These are phyloP conservation scores for Peromyscus nudipes DNA, from an alignment of 2,797 vertebrate genomes.

Conservation along the genomic window DNA sequence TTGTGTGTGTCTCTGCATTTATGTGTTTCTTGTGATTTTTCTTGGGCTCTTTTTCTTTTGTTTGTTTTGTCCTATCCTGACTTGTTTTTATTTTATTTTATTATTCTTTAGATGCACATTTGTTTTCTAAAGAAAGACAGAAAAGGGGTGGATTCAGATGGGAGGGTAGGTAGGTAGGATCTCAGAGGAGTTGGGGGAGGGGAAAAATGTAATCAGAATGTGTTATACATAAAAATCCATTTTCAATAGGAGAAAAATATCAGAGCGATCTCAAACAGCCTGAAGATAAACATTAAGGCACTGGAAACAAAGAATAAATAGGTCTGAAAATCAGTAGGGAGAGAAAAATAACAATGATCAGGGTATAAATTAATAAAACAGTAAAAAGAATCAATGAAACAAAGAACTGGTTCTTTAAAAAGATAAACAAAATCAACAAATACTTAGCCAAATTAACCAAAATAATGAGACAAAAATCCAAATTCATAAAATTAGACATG, in stretches of 20 bases:
- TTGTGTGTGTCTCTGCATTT: neutral
- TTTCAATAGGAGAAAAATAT: neutral
- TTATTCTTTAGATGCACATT: neutral
- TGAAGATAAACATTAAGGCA: neutral
- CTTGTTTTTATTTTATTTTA: neutral
- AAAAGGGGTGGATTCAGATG: too few relatives aligned
- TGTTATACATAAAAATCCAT: neutral
- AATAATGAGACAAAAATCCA: neutral
- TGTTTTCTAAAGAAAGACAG: neutral
- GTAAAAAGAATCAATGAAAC: neutral
- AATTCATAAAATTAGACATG: neutral
- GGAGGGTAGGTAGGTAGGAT: neutral
- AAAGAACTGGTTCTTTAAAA: neutral
- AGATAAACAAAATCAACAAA: neutral
- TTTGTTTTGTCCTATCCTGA: neutral
- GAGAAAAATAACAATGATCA: neutral
- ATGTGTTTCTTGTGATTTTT: neutral
- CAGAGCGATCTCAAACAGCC: neutral
- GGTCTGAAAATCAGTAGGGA: neutral
- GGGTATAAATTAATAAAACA: neutral
- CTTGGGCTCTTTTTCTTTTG: neutral
- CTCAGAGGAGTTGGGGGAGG: neutral
- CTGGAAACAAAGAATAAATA: neutral
- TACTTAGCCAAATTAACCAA: neutral
- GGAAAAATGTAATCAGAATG: neutral